Conservation (phyloP, 2,797 vertebrate genomes). For the Arctocebus calabarensis region DNA sequence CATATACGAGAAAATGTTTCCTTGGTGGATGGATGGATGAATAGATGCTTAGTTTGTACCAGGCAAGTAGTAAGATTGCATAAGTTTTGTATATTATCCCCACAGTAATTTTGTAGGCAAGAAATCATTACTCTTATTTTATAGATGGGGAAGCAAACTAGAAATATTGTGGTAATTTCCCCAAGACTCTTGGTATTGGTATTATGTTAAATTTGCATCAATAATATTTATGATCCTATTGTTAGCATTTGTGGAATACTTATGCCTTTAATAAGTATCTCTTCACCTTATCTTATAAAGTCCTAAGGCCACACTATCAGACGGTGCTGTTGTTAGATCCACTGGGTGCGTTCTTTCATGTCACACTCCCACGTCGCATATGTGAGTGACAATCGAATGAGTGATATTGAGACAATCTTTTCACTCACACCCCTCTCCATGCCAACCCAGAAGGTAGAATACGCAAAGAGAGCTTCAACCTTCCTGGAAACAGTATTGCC, state of each 20-base stretch:
- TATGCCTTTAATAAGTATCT: neutral
- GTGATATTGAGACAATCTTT: neutral
- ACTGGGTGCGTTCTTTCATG: neutral
- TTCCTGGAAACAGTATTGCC: conserved; percentile 8
- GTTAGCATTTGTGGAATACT: neutral
- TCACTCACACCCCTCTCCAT: neutral
- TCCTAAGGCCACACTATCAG: neutral
- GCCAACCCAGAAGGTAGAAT: conserved; percentile 1
- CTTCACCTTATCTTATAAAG: neutral
- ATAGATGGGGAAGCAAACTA: neutral
- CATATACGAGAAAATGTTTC: neutral
- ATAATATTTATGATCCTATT: neutral
- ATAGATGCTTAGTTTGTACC: neutral
- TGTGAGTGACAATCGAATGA: neutral
- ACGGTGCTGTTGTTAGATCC: neutral
- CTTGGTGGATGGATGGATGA: neutral
- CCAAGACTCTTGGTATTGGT: neutral
- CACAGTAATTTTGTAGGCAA: neutral
- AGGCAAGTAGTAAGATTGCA: neutral
- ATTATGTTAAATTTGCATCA: neutral
- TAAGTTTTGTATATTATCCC: neutral
- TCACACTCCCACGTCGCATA: neutral
- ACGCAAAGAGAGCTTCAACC: neutral
- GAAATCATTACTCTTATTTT: neutral
- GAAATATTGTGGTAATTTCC: conserved; percentile 3